Conservation (phyloP, 2,113 vertebrate species). For the Dasyornis broadbenti region DNA sequence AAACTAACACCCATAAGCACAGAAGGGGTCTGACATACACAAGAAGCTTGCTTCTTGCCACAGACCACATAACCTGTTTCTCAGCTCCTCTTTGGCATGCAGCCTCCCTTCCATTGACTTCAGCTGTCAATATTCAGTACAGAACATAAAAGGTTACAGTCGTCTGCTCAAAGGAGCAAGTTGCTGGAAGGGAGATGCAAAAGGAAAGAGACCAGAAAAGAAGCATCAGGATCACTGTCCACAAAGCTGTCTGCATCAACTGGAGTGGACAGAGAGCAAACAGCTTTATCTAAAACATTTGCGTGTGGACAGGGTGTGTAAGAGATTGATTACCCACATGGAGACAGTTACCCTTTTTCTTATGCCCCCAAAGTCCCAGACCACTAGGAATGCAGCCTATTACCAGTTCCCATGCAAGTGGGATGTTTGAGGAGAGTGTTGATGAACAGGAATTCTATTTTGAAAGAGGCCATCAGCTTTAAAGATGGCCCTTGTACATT, state of each 20-base stretch:
- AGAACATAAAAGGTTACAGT: neutral
- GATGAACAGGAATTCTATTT: neutral
- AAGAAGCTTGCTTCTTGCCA: neutral
- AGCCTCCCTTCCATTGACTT: neutral
- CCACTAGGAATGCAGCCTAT: neutral
- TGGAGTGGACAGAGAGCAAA: neutral
- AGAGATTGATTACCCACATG: neutral
- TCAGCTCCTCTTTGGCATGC: neutral
- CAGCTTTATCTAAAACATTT: neutral
- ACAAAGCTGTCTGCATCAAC: neutral
- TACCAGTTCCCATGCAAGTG: neutral
- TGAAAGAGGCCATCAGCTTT: neutral
- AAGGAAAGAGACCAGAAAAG: neutral
- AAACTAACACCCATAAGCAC: neutral
- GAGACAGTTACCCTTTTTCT: neutral
- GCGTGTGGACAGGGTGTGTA: accelerated
- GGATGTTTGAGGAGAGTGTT: neutral
- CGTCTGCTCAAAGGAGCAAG: neutral
- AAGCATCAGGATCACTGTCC: neutral
- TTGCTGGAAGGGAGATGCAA: neutral
- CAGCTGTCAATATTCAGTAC: neutral
- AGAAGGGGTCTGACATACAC: neutral
- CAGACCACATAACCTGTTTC: neutral
- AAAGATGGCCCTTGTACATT: neutral
- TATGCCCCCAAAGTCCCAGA: neutral